Evolutionary conservation across 64 coral and sea anemone genomes (phyloP).

Genomic region (Trachythela sp.): DNA sequence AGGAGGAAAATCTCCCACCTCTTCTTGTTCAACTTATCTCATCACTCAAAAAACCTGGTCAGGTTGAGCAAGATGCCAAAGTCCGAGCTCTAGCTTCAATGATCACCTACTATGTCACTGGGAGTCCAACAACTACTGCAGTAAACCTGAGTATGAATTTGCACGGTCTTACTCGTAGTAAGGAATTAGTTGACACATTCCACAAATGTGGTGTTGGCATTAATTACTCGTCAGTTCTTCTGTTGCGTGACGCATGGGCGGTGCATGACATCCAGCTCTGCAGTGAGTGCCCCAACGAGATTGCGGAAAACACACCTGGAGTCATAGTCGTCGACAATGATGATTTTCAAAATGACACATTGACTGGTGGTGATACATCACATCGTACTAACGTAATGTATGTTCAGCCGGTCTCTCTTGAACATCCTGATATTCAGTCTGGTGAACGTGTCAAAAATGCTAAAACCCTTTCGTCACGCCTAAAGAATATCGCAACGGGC

Average conservation of each 20-base stretch:
- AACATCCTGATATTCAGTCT: not conserved
- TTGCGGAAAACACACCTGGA: not conserved
- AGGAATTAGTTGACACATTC: slow-evolving; percentile 3
- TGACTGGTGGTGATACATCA: not conserved
- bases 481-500: not conserved
- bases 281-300: not conserved
- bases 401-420: not conserved
- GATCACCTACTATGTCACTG: not conserved
- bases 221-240: not conserved
- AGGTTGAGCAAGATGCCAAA: not conserved
- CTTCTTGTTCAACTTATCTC: not conserved
- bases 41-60: slow-evolving; percentile 13
- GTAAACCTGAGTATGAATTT: slow-evolving; percentile 9
- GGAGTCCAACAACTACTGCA: not conserved
- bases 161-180: not conserved
- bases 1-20: not conserved
- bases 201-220: not conserved
- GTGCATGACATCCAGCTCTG: slow-evolving; percentile 11
- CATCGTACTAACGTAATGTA: not conserved
- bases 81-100: not conserved
- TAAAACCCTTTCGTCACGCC: not conserved
- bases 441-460: not conserved
- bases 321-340: slow-evolving; percentile 1
- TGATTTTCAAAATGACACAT: slow-evolving; percentile 5
- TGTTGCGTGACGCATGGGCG: not conserved